phyloP scores from a whole-genome alignment of 2,888 invertebrate species.

The Rhingia rostrata region DNA sequence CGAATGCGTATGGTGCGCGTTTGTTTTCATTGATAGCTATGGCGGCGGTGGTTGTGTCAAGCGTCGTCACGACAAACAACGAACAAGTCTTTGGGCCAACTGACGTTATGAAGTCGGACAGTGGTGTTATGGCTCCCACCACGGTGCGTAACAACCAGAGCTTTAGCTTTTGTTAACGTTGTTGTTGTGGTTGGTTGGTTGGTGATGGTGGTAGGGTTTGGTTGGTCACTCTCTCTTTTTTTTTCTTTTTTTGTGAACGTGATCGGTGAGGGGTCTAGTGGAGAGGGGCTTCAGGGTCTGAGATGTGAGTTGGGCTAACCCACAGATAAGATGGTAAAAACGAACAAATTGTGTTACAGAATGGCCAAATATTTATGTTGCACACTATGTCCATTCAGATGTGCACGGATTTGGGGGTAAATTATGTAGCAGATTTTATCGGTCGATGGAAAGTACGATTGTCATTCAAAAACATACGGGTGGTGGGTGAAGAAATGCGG shows the following conservation, averaged over 20 bases:
- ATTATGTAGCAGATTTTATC: constrained; percentile 34
- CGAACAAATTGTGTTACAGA: constrained; percentile 24
- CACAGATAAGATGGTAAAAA: constrained; percentile 14
- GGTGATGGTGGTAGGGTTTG: constrained; percentile 61
- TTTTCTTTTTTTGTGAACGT: constrained; percentile 53
- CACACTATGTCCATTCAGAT: constrained; percentile 27
- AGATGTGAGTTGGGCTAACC: constrained; percentile 23
- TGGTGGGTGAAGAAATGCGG: not conserved
- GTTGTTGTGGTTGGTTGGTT: not conserved
- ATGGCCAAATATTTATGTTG: constrained; percentile 44
- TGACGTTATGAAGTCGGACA: constrained; percentile 61
- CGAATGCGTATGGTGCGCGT: constrained; percentile 42
- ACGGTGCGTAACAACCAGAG: constrained; percentile 42
- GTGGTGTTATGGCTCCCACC: constrained; percentile 50
- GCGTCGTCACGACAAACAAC: constrained; percentile 54
- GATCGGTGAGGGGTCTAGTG: constrained; percentile 9
- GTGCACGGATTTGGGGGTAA: constrained; percentile 40
- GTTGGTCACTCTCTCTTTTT: constrained; percentile 70
- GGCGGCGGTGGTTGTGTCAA: constrained; percentile 10
- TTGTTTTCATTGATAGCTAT: constrained; percentile 30
- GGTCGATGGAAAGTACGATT: not conserved
- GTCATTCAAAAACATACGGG: not conserved
- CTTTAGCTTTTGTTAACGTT: constrained; percentile 34
- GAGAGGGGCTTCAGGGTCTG: not conserved
- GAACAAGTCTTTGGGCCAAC: constrained; percentile 70